Percentiles rank a stretch among this genome's conserved stretches.
Conservation (phyloP, 2,113 vertebrate genomes). For the Azemiops feae region DNA sequence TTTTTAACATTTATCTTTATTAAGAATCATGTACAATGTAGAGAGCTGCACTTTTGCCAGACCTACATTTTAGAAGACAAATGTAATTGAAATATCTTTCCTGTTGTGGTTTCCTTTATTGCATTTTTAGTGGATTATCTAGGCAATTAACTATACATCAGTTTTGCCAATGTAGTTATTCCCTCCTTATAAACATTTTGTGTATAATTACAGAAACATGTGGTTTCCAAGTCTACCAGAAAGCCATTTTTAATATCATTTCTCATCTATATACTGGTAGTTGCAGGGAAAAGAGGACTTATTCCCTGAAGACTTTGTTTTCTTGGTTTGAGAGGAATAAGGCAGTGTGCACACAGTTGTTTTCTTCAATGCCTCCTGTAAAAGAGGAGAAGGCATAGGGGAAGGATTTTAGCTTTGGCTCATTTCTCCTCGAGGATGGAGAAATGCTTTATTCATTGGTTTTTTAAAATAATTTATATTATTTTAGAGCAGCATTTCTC, state of each 20-base stretch:
- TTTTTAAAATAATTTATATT: not conserved
- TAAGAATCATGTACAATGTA: not conserved
- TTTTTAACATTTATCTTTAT: conserved; percentile 3
- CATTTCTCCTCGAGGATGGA: not conserved
- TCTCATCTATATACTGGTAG: conserved; percentile 29
- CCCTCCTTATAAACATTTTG: conserved; percentile 25
- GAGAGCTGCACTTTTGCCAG: not conserved
- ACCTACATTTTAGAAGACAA: not conserved
- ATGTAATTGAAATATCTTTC: conserved; percentile 6
- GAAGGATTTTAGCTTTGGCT: not conserved
- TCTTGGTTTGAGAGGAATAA: not conserved
- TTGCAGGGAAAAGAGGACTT: conserved; percentile 35
- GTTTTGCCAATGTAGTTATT: conserved; percentile 22
- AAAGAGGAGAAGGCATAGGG: not conserved
- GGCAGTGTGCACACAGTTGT: not conserved
- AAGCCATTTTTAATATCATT: conserved; percentile 39
- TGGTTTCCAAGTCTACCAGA: conserved; percentile 29
- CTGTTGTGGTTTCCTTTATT: conserved; percentile 17
- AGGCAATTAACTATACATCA: not conserved
- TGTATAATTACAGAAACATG: conserved; percentile 10
- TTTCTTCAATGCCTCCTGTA: not conserved
- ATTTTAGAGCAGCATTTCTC: not conserved
- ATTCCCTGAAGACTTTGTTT: not conserved
- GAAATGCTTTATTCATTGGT: not conserved
- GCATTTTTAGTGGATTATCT: conserved; percentile 27